Base-by-base conservation (phyloP, 2,888 invertebrate species). In the Metallyticus violacea region DNA sequence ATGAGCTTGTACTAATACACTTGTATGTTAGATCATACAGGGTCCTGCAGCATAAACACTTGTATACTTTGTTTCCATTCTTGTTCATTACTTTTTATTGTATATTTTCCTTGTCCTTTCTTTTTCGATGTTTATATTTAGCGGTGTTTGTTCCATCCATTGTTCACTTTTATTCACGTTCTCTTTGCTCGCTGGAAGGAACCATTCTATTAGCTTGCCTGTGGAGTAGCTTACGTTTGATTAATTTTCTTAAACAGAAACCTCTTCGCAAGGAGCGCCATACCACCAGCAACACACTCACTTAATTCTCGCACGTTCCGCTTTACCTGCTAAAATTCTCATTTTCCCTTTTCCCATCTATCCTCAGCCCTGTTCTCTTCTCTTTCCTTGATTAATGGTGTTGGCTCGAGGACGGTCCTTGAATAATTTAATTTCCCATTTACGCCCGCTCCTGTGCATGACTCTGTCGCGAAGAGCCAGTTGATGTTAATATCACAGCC, bases 341-440 rank as follows among this genome's bases (percentile, higher is more conserved):
- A 82, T 86, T 85, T 85, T 86, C 85, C 82, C 86, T 84, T 78
- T 84, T 80, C 62, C n/a, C n/a, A n/a, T n/a, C n/a, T n/a, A n/a
- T n/a, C n/a, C 80, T 85, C 85, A 77, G 76, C 62, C 83, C 62
- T 22, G 40, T 62, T 81, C 40, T 62, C 40, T 30, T 81, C 85
- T 81, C 85, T 81, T 81, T 30, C 87, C 87, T 87, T 88, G 88
- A 88, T 88, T 88, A 87, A 88, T 88, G 88, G 86, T 83, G 86
- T 81, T 85, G 86, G 85, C 81, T 80, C 78, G 86, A 83, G 85
- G 88, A 88, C 86, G 85, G 85, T 76, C 81, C 77, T 84, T 88
- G 88, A 88, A 88, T 88, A 88, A 88, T 88, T 88, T 86, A 88
- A 88, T 88, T 88, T 88, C 85, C 87, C 88, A 88, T 88, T 88